These are phyloP conservation scores for Myiozetetes cayanensis DNA, from an alignment of 2,113 vertebrate genomes.

Conservation along the genomic window DNA sequence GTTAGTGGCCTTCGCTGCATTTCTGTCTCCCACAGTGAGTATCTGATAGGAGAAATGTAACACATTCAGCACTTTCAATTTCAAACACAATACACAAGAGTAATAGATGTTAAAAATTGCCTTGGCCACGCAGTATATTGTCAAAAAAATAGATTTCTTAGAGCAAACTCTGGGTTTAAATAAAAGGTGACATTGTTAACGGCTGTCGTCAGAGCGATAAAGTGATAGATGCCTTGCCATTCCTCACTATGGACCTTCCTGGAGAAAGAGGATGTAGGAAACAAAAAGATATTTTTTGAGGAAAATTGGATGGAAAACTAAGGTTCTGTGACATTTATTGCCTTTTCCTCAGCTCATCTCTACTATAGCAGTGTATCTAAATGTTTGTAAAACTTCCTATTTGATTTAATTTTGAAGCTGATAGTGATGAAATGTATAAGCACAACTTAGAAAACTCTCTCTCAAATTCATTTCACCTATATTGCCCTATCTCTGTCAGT, in stretches of 20 bases:
- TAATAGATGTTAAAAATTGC: slow-evolving; percentile 47
- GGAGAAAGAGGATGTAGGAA: background rate
- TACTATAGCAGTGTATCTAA: background rate
- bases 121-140: background rate
- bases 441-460: background rate
- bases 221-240: background rate
- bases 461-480: background rate
- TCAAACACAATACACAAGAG: slow-evolving; percentile 39
- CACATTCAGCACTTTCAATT: slow-evolving; percentile 31
- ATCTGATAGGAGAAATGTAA: background rate
- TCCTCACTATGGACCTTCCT: background rate
- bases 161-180: slow-evolving; percentile 26
- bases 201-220: background rate
- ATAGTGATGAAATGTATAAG: background rate
- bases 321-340: background rate
- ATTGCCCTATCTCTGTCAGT: background rate
- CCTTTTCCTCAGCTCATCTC: background rate
- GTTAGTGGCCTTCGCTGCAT: background rate
- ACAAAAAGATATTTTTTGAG: background rate
- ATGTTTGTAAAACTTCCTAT: background rate
- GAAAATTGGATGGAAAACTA: background rate
- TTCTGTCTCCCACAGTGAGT: background rate
- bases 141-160: slow-evolving; percentile 46
- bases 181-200: slow-evolving; percentile 46
- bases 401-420: background rate